Base-by-base conservation (phyloP, 2,888 invertebrate genomes). In the Andrena chrysosceles region DNA sequence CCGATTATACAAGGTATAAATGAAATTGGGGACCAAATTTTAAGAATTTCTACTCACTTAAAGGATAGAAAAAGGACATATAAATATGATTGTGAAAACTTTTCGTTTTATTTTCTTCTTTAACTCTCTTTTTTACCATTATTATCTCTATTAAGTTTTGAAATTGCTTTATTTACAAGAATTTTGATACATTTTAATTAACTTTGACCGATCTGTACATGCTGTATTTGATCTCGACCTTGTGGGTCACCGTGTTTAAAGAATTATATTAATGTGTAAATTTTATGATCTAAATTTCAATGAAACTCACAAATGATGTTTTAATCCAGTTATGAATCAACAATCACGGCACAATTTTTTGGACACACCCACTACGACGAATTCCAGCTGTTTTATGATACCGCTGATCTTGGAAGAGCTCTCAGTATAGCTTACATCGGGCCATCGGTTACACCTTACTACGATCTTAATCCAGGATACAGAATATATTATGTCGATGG, bases 401-500 rank as follows among this genome's bases (percentile, higher is more conserved):
- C 96, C 1, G 95, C 96, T 84, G 97, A 98, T 94, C 95, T 98
- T 88, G 96, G 97, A 95, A 95, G 98, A 94, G 96, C 99, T 1
- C 96, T 97, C 7, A 97, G 96, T 93, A 96, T 99, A 85, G 98
- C 98, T 0, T 99, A 99, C 91, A 96, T 99, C 31, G 98, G 98
- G 8, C 99, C 99, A 3, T 99, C 99, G 0, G 98, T 99, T 0
- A 98, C 99, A 0, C 98, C 99, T 0, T 99, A 98, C 93, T 97
- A 97, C 89, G 97, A 97, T 93, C 95, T 98, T 73, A 99, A 99
- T 95, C 98, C 99, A 0, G 98, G 98, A 23, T 99, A 99, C 94
- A 95, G 99, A 92, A 98, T 99, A 94, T 99, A 99, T 94, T 98
- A 98, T 90, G 96, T 99, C 4, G 99, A 99, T 92, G 99, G 99